Evolutionary conservation across 2,888 invertebrate genomes (phyloP).

Genomic region (Drosophila austrosaltans): DNA sequence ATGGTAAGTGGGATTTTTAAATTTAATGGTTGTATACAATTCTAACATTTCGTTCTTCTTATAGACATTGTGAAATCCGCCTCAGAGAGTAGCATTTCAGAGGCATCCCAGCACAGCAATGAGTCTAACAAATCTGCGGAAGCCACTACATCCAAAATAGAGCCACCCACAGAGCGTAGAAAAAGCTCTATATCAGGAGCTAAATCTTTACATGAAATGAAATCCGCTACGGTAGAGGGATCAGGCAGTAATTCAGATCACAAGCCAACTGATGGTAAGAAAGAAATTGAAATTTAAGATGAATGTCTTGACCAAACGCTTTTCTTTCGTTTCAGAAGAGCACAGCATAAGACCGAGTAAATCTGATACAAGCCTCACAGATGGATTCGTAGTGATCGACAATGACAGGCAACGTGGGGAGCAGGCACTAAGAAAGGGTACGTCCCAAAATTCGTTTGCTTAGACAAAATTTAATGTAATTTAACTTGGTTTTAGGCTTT

Average conservation of each 20-base stretch:
- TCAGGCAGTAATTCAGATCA: slow-evolving; percentile 62
- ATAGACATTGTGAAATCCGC: slow-evolving; percentile 89
- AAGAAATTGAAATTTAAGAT: neutral
- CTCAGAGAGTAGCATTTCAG: slow-evolving; percentile 94
- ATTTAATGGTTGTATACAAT: neutral
- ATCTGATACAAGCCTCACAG: slow-evolving; percentile 95
- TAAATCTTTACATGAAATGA: slow-evolving; percentile 83
- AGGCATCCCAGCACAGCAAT: slow-evolving; percentile 89
- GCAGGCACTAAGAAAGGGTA: slow-evolving; percentile 82
- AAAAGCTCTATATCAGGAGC: slow-evolving; percentile 83
- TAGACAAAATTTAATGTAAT: neutral
- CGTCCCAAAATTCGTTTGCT: neutral
- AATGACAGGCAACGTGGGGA: slow-evolving; percentile 82
- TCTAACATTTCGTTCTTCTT: neutral
- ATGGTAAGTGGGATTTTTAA: slow-evolving; percentile 83
- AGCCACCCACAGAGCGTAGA: slow-evolving; percentile 61
- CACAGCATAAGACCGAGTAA: slow-evolving; percentile 92
- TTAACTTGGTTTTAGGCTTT: slow-evolving; percentile 85
- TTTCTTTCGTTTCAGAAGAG: slow-evolving; percentile 72
- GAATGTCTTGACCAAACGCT: neutral
- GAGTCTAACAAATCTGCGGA: slow-evolving; percentile 89
- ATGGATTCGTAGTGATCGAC: slow-evolving; percentile 93
- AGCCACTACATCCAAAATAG: slow-evolving; percentile 41
- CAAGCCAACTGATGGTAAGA: slow-evolving; percentile 62
- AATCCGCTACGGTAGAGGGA: slow-evolving; percentile 82